These are phyloP conservation scores for Spheniscus mendiculus DNA, from an alignment of 2,113 vertebrate genomes.

Conservation along the genomic window DNA sequence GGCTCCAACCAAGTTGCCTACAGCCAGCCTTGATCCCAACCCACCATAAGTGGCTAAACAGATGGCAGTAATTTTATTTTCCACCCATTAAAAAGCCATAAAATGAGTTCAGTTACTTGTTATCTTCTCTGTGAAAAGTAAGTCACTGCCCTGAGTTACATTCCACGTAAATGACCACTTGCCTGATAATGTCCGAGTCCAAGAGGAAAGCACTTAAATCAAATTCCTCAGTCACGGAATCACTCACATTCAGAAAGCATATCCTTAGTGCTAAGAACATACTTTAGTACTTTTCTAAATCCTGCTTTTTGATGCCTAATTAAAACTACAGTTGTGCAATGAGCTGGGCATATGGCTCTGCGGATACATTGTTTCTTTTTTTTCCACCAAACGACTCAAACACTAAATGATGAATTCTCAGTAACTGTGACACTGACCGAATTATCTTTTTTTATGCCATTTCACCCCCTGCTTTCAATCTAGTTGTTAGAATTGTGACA, in stretches of 20 bases:
- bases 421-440: background rate
- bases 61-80: background rate
- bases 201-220: background rate
- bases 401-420: background rate
- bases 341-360: background rate
- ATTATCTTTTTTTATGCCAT: background rate
- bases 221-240: background rate
- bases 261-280: background rate
- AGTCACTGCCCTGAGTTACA: background rate
- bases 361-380: background rate
- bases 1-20: background rate
- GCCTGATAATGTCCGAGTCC: background rate
- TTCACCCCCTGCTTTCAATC: background rate
- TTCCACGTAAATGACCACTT: background rate
- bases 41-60: background rate
- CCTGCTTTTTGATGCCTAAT: background rate
- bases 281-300: background rate
- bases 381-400: background rate
- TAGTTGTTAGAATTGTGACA: background rate
- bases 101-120: background rate
- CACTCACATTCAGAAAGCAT: background rate
- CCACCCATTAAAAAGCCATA: background rate
- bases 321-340: background rate
- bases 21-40: background rate
- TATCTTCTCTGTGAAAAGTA: background rate